These are phyloP conservation scores for Lomographa bimaculata DNA, from an alignment of 2,888 invertebrate species.

Conservation along the genomic window DNA sequence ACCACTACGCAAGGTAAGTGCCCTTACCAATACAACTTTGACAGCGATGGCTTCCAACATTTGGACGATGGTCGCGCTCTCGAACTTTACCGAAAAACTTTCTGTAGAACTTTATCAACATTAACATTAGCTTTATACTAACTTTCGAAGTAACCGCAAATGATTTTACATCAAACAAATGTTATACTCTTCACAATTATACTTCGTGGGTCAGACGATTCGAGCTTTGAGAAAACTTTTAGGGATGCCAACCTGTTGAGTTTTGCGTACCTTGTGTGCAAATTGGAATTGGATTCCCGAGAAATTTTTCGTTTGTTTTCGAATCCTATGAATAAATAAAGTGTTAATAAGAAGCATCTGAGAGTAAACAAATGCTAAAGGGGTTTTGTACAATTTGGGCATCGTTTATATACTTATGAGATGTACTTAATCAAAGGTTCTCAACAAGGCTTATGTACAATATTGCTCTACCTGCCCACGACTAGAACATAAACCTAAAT, in stretches of 20 bases:
- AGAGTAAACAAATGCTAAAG: constrained; percentile 4
- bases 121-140: constrained; percentile 11
- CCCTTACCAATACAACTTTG: constrained; percentile 18
- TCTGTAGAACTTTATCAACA: constrained; percentile 17
- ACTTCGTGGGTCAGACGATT: constrained; percentile 1
- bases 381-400: too few relatives aligned
- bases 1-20: constrained; percentile 29
- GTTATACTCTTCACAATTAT: constrained; percentile 1
- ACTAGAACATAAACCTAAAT: constrained; percentile 23
- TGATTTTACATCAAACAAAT: constrained; percentile 19
- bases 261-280: constrained; percentile 28
- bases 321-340: constrained; percentile 4
- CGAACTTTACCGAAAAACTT: constrained; percentile 27
- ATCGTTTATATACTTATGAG: too few relatives aligned
- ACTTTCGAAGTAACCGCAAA: constrained; percentile 23
- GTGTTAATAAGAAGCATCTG: neutral
- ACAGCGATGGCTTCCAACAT: constrained; percentile 5
- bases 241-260: constrained; percentile 57
- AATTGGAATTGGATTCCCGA: constrained; percentile 37
- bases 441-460: too few relatives aligned
- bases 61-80: constrained; percentile 5
- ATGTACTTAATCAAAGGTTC: too few relatives aligned
- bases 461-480: constrained; percentile 16
- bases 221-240: constrained; percentile 39
- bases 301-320: constrained; percentile 31